Conservation (phyloP, 53 echinoderm and acorn worm species). For the Actinopyga echinites region DNA sequence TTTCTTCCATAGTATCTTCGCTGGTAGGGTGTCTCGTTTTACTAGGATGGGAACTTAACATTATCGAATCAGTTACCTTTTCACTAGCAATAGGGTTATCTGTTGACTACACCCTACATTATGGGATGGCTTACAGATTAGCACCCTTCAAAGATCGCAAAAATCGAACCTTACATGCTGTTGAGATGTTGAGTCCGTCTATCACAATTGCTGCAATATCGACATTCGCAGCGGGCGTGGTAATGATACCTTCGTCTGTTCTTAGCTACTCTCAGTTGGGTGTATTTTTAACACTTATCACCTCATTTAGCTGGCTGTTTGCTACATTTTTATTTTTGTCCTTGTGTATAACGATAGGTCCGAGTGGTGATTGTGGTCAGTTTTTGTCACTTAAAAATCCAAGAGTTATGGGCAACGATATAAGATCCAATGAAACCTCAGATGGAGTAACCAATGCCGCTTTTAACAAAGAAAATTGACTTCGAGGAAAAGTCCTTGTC, state of each 20-base stretch:
- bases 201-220: slow-evolving; percentile 82
- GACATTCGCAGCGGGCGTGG: slow-evolving; percentile 78
- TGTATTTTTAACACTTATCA: slow-evolving; percentile 69
- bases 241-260: slow-evolving; percentile 64
- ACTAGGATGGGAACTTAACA: slow-evolving; percentile 86
- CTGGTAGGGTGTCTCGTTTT: slow-evolving; percentile 73
- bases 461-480: too few relatives aligned
- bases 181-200: slow-evolving; percentile 62
- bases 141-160: slow-evolving; percentile 65
- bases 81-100: slow-evolving; percentile 82
- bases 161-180: slow-evolving; percentile 58
- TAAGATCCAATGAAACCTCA: too few relatives aligned
- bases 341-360: slow-evolving; percentile 66
- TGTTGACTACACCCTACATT: slow-evolving; percentile 84
- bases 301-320: slow-evolving; percentile 74
- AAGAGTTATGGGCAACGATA: too few relatives aligned
- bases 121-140: slow-evolving; percentile 79
- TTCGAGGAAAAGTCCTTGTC: too few relatives aligned
- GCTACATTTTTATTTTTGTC: slow-evolving; percentile 81
- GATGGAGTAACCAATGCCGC: too few relatives aligned
- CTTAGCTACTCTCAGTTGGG: slow-evolving; percentile 68
- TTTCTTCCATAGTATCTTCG: slow-evolving; percentile 62
- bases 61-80: slow-evolving; percentile 77
- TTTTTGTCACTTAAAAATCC: too few relatives aligned
- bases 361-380: slow-evolving; percentile 54